These are phyloP conservation scores for Tortrix viridana DNA, from an alignment of 2,888 invertebrate genomes.

Conservation along the genomic window DNA sequence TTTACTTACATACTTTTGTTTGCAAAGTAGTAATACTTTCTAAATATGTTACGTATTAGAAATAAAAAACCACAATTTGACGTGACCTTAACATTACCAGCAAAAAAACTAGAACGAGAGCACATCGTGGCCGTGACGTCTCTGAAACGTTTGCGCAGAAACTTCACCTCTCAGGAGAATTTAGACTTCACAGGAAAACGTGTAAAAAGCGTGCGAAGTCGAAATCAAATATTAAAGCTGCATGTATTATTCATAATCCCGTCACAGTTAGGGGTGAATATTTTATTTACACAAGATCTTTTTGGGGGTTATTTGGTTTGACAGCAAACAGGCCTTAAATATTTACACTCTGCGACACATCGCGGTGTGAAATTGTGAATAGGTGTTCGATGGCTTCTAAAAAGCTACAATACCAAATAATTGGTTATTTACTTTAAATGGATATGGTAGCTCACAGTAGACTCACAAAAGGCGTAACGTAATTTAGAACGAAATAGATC, in stretches of 20 bases:
- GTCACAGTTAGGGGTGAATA: slow-evolving; percentile 33
- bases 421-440: too few relatives aligned
- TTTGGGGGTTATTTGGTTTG: slow-evolving; percentile 26
- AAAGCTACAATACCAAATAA: not conserved
- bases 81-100: not conserved
- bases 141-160: slow-evolving; percentile 11
- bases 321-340: slow-evolving; percentile 32
- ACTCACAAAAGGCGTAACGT: too few relatives aligned
- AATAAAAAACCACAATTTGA: too few relatives aligned
- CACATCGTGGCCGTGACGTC: slow-evolving; percentile 10
- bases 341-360: slow-evolving; percentile 22
- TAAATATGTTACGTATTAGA: too few relatives aligned
- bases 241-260: slow-evolving; percentile 37
- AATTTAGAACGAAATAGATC: too few relatives aligned
- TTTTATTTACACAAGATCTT: slow-evolving; percentile 33
- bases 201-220: slow-evolving; percentile 29
- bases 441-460: too few relatives aligned
- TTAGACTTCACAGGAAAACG: slow-evolving; percentile 20
- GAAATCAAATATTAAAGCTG: slow-evolving; percentile 36
- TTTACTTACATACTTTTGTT: too few relatives aligned
- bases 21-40: too few relatives aligned
- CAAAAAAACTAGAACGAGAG: slow-evolving; percentile 5
- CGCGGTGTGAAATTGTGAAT: not conserved
- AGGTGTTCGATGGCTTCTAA: slow-evolving; percentile 4
- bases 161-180: slow-evolving; percentile 22